A percentile compares a stretch with the other conserved stretches of the same genome.
Evolutionary conservation across 2,797 vertebrate species (phyloP).

Genomic region (Bradypodion ventrale): DNA sequence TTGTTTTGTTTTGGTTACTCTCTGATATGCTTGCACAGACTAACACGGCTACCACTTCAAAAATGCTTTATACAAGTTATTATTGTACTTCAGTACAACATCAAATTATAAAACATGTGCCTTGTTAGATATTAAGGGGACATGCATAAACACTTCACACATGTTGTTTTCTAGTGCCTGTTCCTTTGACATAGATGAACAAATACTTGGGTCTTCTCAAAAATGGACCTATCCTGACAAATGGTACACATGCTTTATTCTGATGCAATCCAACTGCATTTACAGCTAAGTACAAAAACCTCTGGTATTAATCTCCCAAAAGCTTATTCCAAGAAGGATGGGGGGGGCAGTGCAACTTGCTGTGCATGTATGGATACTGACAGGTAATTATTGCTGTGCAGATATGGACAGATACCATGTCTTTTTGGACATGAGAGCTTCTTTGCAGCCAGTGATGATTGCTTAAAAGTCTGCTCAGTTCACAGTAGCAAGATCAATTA

Average conservation of each 20-base stretch:
- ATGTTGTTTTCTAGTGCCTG: neutral
- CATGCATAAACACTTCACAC: neutral
- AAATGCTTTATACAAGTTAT: too few species aligned
- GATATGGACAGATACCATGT: neutral
- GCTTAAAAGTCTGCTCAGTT: neutral
- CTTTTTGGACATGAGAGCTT: neutral
- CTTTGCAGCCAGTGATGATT: conserved; percentile 1
- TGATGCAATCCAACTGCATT: neutral
- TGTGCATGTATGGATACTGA: neutral
- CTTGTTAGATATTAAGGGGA: neutral
- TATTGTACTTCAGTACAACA: neutral
- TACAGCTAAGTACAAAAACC: neutral
- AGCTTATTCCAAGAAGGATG: neutral
- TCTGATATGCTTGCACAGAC: too few species aligned
- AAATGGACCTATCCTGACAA: neutral
- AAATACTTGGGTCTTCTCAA: neutral
- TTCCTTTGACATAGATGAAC: neutral
- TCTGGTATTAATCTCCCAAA: neutral
- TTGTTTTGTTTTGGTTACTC: too few species aligned
- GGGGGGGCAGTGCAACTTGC: neutral
- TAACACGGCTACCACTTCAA: too few species aligned
- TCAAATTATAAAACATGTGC: neutral
- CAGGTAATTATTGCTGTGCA: neutral
- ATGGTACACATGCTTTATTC: neutral
- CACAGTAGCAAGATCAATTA: conserved; percentile 44